phyloP scores from a whole-genome alignment of 2,797 vertebrate species.

The Pterois miles region DNA sequence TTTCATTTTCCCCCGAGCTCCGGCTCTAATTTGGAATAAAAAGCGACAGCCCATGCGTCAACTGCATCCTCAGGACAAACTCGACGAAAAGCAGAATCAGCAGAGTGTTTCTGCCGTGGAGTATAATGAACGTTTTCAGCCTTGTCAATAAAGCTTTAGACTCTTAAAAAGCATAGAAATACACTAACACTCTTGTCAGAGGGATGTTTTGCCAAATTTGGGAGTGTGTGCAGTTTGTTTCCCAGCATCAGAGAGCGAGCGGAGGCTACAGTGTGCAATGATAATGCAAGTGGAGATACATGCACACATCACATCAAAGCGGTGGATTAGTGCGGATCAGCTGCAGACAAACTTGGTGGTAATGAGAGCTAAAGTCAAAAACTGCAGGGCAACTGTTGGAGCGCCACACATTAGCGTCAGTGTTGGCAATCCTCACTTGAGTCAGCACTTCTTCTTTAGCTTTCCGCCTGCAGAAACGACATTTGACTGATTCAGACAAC shows the following conservation, averaged over 20 bases:
- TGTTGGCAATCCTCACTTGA: constrained; percentile 28
- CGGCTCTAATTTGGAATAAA: neutral
- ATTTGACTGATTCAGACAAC: constrained; percentile 23
- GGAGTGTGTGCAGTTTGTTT: constrained; percentile 39
- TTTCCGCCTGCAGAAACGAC: neutral
- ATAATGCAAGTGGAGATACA: constrained; percentile 36
- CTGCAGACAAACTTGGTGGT: constrained; percentile 57
- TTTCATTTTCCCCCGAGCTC: neutral
- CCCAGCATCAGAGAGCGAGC: constrained; percentile 24
- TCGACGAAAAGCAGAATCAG: neutral
- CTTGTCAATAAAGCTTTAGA: constrained; percentile 6
- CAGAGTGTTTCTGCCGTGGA: neutral
- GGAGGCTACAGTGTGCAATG: constrained; percentile 31
- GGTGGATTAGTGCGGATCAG: constrained; percentile 64
- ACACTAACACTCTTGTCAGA: constrained; percentile 2
- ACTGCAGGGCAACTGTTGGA: constrained; percentile 39
- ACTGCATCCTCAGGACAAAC: neutral
- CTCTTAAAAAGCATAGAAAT: neutral
- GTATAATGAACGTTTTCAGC: neutral
- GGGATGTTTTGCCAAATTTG: constrained; percentile 4
- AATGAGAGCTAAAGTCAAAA: constrained; percentile 55
- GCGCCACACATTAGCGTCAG: constrained; percentile 29
- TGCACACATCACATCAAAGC: constrained; percentile 61
- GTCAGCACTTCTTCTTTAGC: constrained; percentile 61
- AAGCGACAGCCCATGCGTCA: neutral